phyloP scores from a whole-genome alignment of 2,113 vertebrate species.

The Lamprotornis superbus region DNA sequence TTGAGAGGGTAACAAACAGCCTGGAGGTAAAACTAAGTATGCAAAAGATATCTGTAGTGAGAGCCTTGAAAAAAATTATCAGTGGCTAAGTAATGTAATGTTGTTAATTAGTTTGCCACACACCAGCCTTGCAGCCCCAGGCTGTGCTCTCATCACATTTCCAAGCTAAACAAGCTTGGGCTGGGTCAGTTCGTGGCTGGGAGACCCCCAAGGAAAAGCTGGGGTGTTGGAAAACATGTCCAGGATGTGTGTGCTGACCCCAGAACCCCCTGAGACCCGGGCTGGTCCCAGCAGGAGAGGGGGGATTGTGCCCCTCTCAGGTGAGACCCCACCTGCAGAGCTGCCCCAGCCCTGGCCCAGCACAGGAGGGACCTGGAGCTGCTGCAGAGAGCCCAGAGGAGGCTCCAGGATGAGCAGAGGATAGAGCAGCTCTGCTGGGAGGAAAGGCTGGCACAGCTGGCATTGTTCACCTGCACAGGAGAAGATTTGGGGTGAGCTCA shows the following conservation, averaged over 20 bases:
- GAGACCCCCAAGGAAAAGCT: not conserved
- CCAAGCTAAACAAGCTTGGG: not conserved
- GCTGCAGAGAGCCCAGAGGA: not conserved
- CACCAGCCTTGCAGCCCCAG: not conserved
- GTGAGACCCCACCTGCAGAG: not conserved
- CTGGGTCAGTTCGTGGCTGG: not conserved
- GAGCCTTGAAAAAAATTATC: not conserved
- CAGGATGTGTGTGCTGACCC: not conserved
- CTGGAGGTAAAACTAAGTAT: constrained; percentile 26
- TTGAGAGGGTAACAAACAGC: constrained; percentile 8
- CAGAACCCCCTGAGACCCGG: rapidly evolving
- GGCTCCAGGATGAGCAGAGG: not conserved
- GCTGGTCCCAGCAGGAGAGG: not conserved
- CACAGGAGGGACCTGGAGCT: not conserved
- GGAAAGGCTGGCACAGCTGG: not conserved
- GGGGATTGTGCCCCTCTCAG: not conserved
- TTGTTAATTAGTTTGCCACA: constrained; percentile 46
- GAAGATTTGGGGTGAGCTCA: not conserved
- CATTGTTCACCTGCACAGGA: not conserved
- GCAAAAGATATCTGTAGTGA: not conserved
- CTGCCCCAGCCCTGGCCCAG: not conserved
- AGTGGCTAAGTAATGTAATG: not conserved
- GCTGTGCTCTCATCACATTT: constrained; percentile 2
- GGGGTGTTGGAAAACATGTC: rapidly evolving
- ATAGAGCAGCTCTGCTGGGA: not conserved